Base-by-base conservation (phyloP, 2,113 vertebrate species). In the Eclectus roratus region DNA sequence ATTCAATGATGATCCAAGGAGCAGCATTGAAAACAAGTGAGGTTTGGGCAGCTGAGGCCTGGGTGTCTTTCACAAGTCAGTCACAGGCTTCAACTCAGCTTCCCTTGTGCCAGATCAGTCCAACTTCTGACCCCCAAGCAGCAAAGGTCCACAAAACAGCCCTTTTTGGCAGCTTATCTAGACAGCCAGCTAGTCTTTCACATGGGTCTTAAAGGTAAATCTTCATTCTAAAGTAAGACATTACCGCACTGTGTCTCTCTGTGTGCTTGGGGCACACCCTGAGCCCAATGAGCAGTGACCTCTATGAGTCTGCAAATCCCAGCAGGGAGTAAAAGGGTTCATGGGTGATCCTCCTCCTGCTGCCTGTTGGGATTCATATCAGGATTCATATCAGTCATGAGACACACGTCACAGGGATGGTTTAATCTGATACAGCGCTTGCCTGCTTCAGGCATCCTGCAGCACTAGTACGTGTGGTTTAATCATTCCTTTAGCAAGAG, bases 401-500 rank as follows among this genome's bases (percentile, higher is more conserved):
- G 55, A 47, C 28, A 16, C 3, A 1, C 4, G 4, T 27, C 5
- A 4, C 1, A 0, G 39, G 16, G 11, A 6, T 21, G 39, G 33
- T 5, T 78, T 64, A 17, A 17, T 39, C 44, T 13, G 33, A 8
- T 64, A 8, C 13, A 44, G 13, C 41, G 28, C 15, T 31, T 2
- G 47, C n/a, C 61, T 50, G 29, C 47, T 46, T 23, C 35, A 31
- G 78, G 8, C 31, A 12, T 64, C 37, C n/a, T 43, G n/a, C 64
- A 17, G 16, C 53, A 16, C 86, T 47, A 5, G 9, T 47, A 5
- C 7, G 12, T 10, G 10, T 46, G 29, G 2, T 52, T n/a, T 58
- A 35, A 23, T 58, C 56, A 58, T 58, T 35, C n/a, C 56, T 58
- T 35, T 21, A 11, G 21, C 17, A 11, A 16, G 76, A 74, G 61